These are phyloP conservation scores for Protosalanx chinensis DNA, from an alignment of 2,797 vertebrate genomes.

Conservation along the genomic window DNA sequence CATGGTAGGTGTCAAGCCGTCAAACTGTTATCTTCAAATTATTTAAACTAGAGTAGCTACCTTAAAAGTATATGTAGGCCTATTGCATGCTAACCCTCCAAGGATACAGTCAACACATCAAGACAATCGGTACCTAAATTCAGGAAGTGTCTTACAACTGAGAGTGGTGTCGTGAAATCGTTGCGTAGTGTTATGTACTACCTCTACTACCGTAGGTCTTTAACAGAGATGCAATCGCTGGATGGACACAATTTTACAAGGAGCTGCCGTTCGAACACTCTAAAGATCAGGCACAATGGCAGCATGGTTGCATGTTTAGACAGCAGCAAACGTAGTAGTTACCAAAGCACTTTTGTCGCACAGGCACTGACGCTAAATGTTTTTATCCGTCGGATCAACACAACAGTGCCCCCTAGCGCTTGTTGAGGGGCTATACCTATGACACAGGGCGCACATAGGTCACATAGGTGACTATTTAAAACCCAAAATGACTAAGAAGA, in stretches of 20 bases:
- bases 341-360: slow-evolving; percentile 20
- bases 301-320: slow-evolving; percentile 3
- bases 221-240: neutral
- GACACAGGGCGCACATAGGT: neutral
- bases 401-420: slow-evolving; percentile 29
- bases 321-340: slow-evolving; percentile 24
- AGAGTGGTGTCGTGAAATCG: slow-evolving; percentile 2
- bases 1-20: slow-evolving; percentile 59
- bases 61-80: slow-evolving; percentile 40
- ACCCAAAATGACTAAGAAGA: neutral
- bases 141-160: slow-evolving; percentile 61
- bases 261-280: neutral
- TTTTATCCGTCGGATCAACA: slow-evolving; percentile 3
- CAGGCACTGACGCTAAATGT: slow-evolving; percentile 25
- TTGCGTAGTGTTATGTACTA: slow-evolving; percentile 14
- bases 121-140: slow-evolving; percentile 44
- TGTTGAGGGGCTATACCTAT: neutral
- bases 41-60: slow-evolving; percentile 40
- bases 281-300: slow-evolving; percentile 26
- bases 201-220: slow-evolving; percentile 44
- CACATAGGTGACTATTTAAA: neutral
- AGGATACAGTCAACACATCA: slow-evolving; percentile 62
- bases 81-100: slow-evolving; percentile 25
- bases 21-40: slow-evolving; percentile 20
- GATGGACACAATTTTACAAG: too few relatives aligned